Conservation (phyloP, 2,888 invertebrate species). For the Spilosoma lubricipeda region DNA sequence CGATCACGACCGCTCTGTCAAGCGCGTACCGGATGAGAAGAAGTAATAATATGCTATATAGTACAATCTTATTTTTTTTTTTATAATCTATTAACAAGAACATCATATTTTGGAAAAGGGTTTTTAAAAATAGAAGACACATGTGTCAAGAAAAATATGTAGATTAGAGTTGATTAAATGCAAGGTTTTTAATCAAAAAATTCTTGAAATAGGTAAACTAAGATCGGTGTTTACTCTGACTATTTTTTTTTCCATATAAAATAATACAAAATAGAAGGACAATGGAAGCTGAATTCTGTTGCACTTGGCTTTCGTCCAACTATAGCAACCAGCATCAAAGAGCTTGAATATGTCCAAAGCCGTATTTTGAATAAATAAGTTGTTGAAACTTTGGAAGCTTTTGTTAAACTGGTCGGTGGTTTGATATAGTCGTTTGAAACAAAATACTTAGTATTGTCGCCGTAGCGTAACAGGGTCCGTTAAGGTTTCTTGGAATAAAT, state of each 20-base stretch:
- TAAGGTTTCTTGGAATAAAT: constrained; percentile 31
- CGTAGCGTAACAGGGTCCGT: constrained; percentile 30
- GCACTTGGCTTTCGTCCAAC: constrained; percentile 48
- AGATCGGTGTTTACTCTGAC: constrained; percentile 32
- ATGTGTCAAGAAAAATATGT: background rate
- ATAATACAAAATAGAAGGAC: constrained; percentile 41
- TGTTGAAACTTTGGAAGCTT: constrained; percentile 24
- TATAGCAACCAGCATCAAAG: constrained; percentile 24
- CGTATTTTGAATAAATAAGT: constrained; percentile 9
- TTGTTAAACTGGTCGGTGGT: constrained; percentile 20
- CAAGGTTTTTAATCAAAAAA: background rate
- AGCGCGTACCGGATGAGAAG: no score
- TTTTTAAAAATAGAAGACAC: background rate
- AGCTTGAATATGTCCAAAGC: constrained; percentile 23
- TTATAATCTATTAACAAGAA: no score
- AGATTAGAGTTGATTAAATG: background rate
- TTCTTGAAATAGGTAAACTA: constrained; percentile 4
- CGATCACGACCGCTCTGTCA: no score
- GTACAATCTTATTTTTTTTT: no score
- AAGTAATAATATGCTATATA: no score
- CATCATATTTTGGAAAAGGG: no score
- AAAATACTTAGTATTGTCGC: constrained; percentile 39
- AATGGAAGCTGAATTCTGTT: constrained; percentile 43
- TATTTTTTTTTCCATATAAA: constrained; percentile 37
- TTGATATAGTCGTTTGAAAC: constrained; percentile 30